These are phyloP conservation scores for Nemoura dubitans DNA, from an alignment of 2,888 invertebrate species.

Conservation along the genomic window DNA sequence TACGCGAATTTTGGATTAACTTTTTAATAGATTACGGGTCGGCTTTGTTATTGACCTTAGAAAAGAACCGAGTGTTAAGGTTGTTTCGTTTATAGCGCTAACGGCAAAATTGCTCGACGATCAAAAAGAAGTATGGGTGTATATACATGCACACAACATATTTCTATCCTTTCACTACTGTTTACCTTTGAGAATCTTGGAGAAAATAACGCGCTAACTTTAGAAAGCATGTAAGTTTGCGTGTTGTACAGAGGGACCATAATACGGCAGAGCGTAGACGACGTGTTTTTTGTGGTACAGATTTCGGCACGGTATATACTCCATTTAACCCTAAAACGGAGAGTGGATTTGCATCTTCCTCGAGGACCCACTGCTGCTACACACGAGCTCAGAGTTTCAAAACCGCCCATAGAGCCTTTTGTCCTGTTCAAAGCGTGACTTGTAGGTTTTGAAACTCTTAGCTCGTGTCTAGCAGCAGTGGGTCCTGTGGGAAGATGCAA, in stretches of 20 bases:
- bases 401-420: too few relatives aligned
- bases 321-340: background rate
- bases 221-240: background rate
- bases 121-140: background rate
- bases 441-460: too few relatives aligned
- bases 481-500: too few relatives aligned
- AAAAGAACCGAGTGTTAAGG: background rate
- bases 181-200: background rate
- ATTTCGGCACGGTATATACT: background rate
- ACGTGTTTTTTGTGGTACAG: background rate
- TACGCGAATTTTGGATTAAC: background rate
- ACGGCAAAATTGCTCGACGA: background rate
- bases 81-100: background rate
- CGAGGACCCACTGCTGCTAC: too few relatives aligned
- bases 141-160: background rate
- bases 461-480: too few relatives aligned
- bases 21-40: background rate
- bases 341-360: too few relatives aligned
- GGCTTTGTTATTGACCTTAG: conserved; percentile 12
- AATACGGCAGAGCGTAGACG: background rate
- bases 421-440: too few relatives aligned
- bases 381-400: too few relatives aligned
- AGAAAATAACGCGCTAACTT: background rate
- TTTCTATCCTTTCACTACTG: background rate
- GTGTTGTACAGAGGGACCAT: background rate